phyloP scores from a whole-genome alignment of 2,113 vertebrate genomes.

The Microcebus murinus region DNA sequence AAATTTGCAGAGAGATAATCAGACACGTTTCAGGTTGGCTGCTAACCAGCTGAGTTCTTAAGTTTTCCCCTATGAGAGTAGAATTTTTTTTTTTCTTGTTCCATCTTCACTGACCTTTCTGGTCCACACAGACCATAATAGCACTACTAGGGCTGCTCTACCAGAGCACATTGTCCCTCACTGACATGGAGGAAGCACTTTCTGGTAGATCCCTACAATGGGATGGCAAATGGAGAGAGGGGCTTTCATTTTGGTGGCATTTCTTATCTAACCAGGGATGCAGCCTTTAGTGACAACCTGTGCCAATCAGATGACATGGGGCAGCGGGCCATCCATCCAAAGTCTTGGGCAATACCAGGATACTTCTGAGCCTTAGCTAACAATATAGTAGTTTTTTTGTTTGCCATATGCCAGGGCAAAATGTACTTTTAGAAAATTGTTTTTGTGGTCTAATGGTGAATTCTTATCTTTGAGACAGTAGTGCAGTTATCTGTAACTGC shows the following conservation, averaged over 20 bases:
- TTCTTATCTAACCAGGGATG: not conserved
- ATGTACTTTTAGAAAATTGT: not conserved
- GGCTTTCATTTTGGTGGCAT: not conserved
- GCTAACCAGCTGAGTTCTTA: not conserved
- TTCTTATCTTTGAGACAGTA: not conserved
- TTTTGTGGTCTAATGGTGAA: not conserved
- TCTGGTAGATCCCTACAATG: not conserved
- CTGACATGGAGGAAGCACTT: not conserved
- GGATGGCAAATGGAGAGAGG: not conserved
- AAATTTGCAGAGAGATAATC: not conserved
- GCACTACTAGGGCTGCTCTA: not conserved
- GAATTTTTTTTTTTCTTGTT: not conserved
- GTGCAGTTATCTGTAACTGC: not conserved
- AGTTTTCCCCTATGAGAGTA: not conserved
- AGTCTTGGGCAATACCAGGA: not conserved
- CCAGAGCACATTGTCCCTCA: not conserved
- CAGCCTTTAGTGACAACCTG: not conserved
- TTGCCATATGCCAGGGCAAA: not conserved
- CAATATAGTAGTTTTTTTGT: not conserved
- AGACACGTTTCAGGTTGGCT: not conserved
- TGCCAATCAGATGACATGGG: not conserved
- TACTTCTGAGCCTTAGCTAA: not conserved
- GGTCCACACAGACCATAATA: fast-evolving
- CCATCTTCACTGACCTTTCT: not conserved
- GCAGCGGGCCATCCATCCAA: not conserved